phyloP scores from a whole-genome alignment of 2,888 invertebrate genomes.

The Campoletis raptor region DNA sequence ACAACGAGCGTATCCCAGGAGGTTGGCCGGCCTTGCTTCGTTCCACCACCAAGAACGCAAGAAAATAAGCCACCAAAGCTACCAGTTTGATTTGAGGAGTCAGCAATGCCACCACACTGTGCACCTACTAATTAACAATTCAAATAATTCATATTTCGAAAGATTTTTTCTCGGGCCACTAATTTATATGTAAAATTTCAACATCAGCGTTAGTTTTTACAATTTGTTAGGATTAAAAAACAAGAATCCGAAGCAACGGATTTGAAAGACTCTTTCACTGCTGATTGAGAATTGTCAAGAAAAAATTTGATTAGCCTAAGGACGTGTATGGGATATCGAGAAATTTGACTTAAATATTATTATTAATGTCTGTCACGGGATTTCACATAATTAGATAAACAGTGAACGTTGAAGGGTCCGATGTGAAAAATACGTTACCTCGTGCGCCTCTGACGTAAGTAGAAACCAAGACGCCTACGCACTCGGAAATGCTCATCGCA shows the following conservation, averaged over 20 bases:
- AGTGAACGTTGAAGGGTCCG: not conserved
- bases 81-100: constrained; percentile 86
- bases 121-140: constrained; percentile 77
- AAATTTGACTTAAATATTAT: not conserved
- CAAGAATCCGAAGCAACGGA: not conserved
- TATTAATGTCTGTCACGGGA: too few relatives aligned
- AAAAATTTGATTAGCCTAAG: too few relatives aligned
- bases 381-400: not conserved
- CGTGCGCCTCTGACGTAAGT: constrained; percentile 81
- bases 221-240: not conserved
- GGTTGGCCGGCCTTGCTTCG: constrained; percentile 88
- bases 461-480: constrained; percentile 86
- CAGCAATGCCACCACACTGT: constrained; percentile 82
- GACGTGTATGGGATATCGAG: too few relatives aligned
- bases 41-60: constrained; percentile 89
- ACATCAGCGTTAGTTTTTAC: not conserved
- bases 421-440: constrained; percentile 72
- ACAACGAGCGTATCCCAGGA: constrained; percentile 91
- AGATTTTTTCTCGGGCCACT: too few relatives aligned
- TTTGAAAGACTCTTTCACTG: not conserved
- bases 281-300: not conserved
- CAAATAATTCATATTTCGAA: too few relatives aligned
- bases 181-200: not conserved
- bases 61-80: constrained; percentile 92
- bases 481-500: constrained; percentile 91